A percentile compares a stretch with the other conserved stretches of the same genome.
Evolutionary conservation across 2,113 vertebrate species (phyloP).

Genomic region (Scomber japonicus): DNA sequence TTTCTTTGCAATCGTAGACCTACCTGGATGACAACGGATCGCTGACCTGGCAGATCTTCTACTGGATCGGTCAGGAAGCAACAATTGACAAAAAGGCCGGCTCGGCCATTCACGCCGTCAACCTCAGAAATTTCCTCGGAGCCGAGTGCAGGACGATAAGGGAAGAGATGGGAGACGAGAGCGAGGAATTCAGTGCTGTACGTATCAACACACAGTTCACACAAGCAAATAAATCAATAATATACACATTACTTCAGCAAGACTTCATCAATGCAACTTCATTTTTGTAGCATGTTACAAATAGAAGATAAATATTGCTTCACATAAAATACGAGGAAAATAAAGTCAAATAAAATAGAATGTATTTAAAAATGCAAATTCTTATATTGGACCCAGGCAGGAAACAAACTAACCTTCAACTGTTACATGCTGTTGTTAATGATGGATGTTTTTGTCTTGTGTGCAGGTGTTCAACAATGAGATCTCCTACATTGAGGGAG

Average conservation of each 20-base stretch:
- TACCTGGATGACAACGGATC: conserved; percentile 92
- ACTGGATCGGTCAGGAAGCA: conserved; percentile 97
- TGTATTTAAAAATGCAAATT: too few species aligned
- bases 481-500: conserved; percentile 97
- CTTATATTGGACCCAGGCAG: too few species aligned
- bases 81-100: conserved; percentile 97
- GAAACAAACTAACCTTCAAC: neutral
- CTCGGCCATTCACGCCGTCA: conserved; percentile 95
- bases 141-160: conserved; percentile 92
- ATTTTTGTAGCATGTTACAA: too few species aligned
- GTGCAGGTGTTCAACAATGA: conserved; percentile 93
- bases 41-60: conserved; percentile 95
- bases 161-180: conserved; percentile 99
- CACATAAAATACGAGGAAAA: too few species aligned
- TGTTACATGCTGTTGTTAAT: neutral
- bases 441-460: neutral
- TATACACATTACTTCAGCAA: neutral
- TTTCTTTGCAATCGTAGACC: conserved; percentile 82
- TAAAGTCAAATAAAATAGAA: too few species aligned
- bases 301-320: too few species aligned
- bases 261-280: too few species aligned
- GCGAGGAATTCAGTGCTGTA: conserved; percentile 95
- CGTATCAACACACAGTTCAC: conserved; percentile 39
- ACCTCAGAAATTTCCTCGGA: conserved; percentile 95
- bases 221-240: neutral